phyloP scores from a whole-genome alignment of 2,113 vertebrate genomes.

The Leuciscus idus region DNA sequence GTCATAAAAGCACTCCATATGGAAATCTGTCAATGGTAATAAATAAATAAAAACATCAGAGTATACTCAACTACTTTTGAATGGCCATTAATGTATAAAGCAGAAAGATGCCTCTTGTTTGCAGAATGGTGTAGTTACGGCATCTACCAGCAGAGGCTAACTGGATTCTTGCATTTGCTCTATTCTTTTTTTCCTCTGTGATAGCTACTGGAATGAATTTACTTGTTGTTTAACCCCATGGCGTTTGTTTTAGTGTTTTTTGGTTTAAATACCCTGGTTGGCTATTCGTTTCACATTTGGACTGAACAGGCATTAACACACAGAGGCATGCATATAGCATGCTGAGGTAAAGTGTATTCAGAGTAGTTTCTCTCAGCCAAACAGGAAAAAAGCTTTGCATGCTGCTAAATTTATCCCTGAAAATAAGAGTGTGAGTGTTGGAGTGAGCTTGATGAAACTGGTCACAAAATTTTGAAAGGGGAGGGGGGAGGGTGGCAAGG shows the following conservation, averaged over 20 bases:
- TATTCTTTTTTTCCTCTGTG: not conserved
- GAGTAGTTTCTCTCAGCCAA: constrained; percentile 45
- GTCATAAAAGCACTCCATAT: not conserved
- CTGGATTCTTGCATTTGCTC: not conserved
- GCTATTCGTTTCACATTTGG: not conserved
- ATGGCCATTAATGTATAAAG: not conserved
- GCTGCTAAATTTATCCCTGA: constrained; percentile 59
- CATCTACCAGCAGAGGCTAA: not conserved
- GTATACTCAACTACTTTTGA: not conserved
- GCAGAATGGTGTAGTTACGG: not conserved
- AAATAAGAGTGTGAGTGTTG: constrained; percentile 57
- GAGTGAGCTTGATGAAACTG: constrained; percentile 54
- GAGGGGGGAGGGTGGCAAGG: constrained; percentile 30
- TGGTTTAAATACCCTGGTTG: not conserved
- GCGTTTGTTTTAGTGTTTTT: too few species aligned
- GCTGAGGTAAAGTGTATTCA: constrained; percentile 31
- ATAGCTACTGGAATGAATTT: not conserved
- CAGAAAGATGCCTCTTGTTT: not conserved
- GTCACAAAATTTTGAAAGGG: constrained; percentile 52
- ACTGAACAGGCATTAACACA: constrained; percentile 22
- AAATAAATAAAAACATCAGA: not conserved
- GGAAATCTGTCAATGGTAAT: not conserved
- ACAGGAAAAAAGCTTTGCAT: constrained; percentile 50
- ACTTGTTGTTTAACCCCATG: not conserved
- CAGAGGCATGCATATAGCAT: not conserved